Base-by-base conservation (phyloP, 2,797 vertebrate genomes). In the Anguilla obscura region DNA sequence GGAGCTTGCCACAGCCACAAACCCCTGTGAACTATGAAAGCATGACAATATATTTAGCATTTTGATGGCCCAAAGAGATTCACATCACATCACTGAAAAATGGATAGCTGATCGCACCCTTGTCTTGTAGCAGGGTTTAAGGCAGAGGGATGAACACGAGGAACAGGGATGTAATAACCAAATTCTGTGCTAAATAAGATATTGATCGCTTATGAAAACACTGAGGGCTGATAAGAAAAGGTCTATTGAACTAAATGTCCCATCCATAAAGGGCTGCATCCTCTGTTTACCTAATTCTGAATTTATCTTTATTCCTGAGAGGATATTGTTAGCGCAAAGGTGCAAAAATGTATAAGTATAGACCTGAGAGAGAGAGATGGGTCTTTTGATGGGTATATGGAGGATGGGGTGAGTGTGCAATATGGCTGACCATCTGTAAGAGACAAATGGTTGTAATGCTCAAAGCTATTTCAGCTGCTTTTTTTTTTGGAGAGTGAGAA, bases 401-500 rank as follows among this genome's bases (percentile, higher is more conserved):
- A 45, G 27, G 30, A 24, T 0, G n/a, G 66, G 69, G 36, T 27
- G 30, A 60, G 58, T 63, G 74, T 50, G 33, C 6, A 24, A 63
- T 63, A 16, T 48, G 54, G 16, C 21, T 10, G n/a, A 84, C 80
- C 45, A 71, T 82, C 87, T 36, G 48, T 40, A 50, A 58, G 66
- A 56, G 33, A 85, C 16, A 83, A 84, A 74, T 86, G 50, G 56
- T 40, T 45, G 54, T 48, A 85, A 87, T 88, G 86, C 45, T 89
- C 63, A 86, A 88, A 88, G 89, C 82, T 69, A 87, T 88, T 89
- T 90, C 84, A 79, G 89, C 82, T 85, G 82, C 85, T n/a, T 88
- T 89, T 86, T 86, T 36, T 89, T 8, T 27, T 80, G 86, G 86
- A 88, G 85, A 87, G 85, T 88, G 83, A 88, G 87, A 92, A 93